Evolutionary conservation across 2,888 invertebrate genomes (phyloP).

Genomic region (Gasteruption jaculator): DNA sequence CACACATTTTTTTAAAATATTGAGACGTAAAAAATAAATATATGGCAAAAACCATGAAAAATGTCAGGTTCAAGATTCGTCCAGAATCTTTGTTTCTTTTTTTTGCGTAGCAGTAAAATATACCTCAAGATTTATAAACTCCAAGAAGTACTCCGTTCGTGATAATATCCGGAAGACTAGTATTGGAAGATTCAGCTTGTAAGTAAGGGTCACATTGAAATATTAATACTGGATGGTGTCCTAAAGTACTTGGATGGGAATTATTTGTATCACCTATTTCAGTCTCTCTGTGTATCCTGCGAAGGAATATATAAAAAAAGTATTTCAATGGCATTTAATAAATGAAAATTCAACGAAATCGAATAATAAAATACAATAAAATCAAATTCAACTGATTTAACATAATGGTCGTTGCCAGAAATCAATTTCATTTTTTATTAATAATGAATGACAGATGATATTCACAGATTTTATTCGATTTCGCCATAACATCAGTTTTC

Average conservation of each 20-base stretch:
- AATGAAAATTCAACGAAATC: too few species aligned
- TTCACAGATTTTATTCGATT: too few species aligned
- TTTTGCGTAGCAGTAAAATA: neutral
- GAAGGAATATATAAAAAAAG: too few species aligned
- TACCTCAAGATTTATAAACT: constrained; percentile 39
- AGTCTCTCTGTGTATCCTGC: constrained; percentile 28
- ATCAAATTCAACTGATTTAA: too few species aligned
- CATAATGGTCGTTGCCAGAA: too few species aligned
- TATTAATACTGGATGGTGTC: constrained; percentile 47
- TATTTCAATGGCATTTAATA: too few species aligned
- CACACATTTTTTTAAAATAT: too few species aligned
- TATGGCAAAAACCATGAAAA: neutral
- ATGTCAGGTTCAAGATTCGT: constrained; percentile 11
- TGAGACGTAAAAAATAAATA: too few species aligned
- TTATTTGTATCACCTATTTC: constrained; percentile 22
- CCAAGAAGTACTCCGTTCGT: constrained; percentile 50
- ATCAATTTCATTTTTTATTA: too few species aligned
- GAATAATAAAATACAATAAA: too few species aligned
- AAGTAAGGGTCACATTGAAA: constrained; percentile 50
- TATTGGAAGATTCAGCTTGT: constrained; percentile 33
- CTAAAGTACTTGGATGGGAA: constrained; percentile 25
- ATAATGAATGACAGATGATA: too few species aligned
- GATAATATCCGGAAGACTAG: constrained; percentile 50
- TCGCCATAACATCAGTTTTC: too few species aligned
- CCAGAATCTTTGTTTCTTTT: constrained; percentile 3